Evolutionary conservation across 2,797 vertebrate genomes (phyloP).

Genomic region (Chloroceryle inda): DNA sequence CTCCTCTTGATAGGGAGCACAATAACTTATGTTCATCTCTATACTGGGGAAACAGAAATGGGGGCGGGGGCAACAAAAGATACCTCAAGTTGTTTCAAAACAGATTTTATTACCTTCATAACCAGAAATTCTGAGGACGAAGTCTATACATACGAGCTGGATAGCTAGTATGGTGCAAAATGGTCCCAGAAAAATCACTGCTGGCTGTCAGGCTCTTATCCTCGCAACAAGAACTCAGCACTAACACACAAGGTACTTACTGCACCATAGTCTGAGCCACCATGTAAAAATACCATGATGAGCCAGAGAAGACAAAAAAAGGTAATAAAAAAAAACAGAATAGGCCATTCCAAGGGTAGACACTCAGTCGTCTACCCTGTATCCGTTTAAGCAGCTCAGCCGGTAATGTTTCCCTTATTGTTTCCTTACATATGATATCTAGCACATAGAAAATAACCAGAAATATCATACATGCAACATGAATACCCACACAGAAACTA

Average conservation of each 20-base stretch:
- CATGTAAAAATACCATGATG: not conserved
- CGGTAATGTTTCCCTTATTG: not conserved
- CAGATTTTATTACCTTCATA: not conserved
- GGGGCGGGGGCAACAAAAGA: not conserved
- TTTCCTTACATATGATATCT: not conserved
- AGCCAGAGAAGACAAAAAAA: not conserved
- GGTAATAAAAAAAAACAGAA: accelerated
- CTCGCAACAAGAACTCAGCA: not conserved
- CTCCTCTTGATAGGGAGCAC: not conserved
- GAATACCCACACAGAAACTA: not conserved
- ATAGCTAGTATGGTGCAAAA: not conserved
- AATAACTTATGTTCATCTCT: not conserved
- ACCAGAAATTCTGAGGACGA: not conserved
- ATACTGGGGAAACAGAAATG: not conserved
- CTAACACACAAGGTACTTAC: not conserved
- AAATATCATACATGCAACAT: not conserved
- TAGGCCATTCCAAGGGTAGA: not conserved
- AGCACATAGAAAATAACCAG: not conserved
- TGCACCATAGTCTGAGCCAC: not conserved
- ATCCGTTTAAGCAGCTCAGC: not conserved
- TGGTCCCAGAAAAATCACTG: not conserved
- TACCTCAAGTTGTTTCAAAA: not conserved
- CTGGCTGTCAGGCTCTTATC: not conserved
- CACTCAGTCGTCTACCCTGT: not conserved
- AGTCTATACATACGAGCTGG: not conserved